A percentile compares a stretch with the other conserved stretches of the same genome.
phyloP scores from a whole-genome alignment of 2,113 vertebrate genomes.

The Protomyctophum bolini region DNA sequence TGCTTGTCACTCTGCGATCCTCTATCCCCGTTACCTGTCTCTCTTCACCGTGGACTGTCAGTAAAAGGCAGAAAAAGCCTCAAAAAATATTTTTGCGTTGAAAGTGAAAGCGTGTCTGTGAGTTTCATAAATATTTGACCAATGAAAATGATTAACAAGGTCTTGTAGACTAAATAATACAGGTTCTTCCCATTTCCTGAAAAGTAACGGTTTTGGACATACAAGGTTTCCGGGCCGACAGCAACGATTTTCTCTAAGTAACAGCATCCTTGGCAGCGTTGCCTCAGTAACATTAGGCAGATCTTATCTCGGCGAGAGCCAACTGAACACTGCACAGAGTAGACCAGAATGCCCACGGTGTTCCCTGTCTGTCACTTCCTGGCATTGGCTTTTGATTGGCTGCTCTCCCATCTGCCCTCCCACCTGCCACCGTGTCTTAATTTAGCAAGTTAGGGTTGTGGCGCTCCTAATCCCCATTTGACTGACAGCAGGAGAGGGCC shows the following conservation, averaged over 20 bases:
- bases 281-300: neutral
- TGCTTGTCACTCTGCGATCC: no score
- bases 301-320: constrained; percentile 23
- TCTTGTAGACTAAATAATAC: no score
- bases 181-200: no score
- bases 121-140: no score
- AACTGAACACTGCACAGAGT: constrained; percentile 17
- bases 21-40: no score
- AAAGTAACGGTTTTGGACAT: no score
- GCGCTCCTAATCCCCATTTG: constrained; percentile 77
- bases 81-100: no score
- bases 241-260: neutral
- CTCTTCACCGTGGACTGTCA: no score
- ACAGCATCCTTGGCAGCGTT: neutral
- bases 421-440: constrained; percentile 67
- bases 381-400: constrained; percentile 68
- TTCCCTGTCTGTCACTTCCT: constrained; percentile 70
- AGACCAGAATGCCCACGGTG: constrained; percentile 41
- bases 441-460: constrained; percentile 66
- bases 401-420: constrained; percentile 65
- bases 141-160: no score
- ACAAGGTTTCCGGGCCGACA: no score
- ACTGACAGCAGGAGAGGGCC: constrained; percentile 76
- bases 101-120: no score
- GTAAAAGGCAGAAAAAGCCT: no score